These are phyloP conservation scores for Sarcophaga variegata DNA, from an alignment of 2,888 invertebrate genomes.

Conservation along the genomic window DNA sequence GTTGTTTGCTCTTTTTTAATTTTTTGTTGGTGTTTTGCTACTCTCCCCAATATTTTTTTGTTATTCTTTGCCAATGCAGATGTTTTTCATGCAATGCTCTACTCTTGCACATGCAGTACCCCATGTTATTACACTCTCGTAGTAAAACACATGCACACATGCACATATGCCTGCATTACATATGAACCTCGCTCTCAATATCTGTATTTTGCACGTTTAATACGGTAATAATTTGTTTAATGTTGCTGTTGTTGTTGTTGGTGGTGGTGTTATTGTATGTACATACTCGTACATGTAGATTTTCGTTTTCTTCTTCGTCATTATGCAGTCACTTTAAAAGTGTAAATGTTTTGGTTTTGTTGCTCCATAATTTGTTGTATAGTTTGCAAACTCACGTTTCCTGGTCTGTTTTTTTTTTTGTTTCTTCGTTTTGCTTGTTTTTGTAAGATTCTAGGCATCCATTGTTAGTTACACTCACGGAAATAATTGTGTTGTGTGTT, in stretches of 20 bases:
- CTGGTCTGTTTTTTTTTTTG: slow-evolving; percentile 39
- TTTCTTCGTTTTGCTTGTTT: not conserved
- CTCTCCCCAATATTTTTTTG: slow-evolving; percentile 19
- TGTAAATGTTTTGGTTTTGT: slow-evolving; percentile 72
- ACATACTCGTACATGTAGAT: not conserved
- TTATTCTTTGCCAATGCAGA: slow-evolving; percentile 55
- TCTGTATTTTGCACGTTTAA: not conserved
- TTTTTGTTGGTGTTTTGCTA: slow-evolving; percentile 1
- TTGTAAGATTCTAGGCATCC: too few species aligned
- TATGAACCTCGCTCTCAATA: not conserved
- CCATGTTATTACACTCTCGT: not conserved
- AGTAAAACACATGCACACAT: slow-evolving; percentile 33
- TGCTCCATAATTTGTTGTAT: slow-evolving; percentile 73
- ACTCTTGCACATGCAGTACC: too few species aligned
- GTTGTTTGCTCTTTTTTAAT: slow-evolving; percentile 72
- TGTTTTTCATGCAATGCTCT: slow-evolving; percentile 46
- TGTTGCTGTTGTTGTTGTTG: slow-evolving; percentile 32
- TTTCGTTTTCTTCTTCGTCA: not conserved
- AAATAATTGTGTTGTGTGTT: slow-evolving; percentile 27
- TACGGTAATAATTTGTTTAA: slow-evolving; percentile 57
- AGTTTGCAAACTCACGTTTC: slow-evolving; percentile 75
- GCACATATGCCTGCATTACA: not conserved
- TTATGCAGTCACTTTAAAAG: slow-evolving; percentile 63
- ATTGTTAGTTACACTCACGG: slow-evolving; percentile 34
- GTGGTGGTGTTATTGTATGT: slow-evolving; percentile 71